Conservation (phyloP, 2,888 invertebrate species). For the Heteromurus nitidus region DNA sequence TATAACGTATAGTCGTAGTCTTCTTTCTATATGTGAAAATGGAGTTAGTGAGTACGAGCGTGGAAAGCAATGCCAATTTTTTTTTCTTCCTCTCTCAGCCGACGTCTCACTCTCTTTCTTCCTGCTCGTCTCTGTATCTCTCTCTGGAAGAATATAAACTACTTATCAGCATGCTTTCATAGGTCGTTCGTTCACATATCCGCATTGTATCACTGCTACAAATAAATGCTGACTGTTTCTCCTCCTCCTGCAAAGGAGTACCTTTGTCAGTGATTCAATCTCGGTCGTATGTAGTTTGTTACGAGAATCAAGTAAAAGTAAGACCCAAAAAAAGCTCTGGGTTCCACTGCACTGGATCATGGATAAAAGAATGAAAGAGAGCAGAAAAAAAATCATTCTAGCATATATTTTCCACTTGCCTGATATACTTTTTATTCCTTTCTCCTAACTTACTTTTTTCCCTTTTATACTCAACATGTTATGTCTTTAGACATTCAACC, state of each 20-base stretch:
- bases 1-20: no score
- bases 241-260: constrained; percentile 3
- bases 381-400: constrained; percentile 25
- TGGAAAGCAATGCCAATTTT: constrained; percentile 61
- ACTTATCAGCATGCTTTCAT: constrained; percentile 50
- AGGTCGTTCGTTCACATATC: constrained; percentile 43
- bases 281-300: neutral
- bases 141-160: constrained; percentile 50
- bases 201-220: constrained; percentile 45
- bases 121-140: constrained; percentile 17
- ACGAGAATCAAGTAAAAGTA: neutral
- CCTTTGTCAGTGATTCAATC: constrained; percentile 21
- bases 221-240: constrained; percentile 26
- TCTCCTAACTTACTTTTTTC: constrained; percentile 18
- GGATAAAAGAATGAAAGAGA: constrained; percentile 18
- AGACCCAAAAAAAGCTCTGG: constrained; percentile 10
- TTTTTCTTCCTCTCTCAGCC: constrained; percentile 33
- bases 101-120: constrained; percentile 24
- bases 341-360: constrained; percentile 20
- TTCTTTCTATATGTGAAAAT: neutral
- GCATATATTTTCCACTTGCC: constrained; percentile 48
- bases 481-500: neutral
- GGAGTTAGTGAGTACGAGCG: constrained; percentile 13
- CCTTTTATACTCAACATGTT: neutral
- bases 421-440: constrained; percentile 30